Evolutionary conservation across 1,140 invertebrate genomes (phyloP), one percentile per base, ranked within the genome.

Genomic region (Dreissena polymorpha): DNA sequence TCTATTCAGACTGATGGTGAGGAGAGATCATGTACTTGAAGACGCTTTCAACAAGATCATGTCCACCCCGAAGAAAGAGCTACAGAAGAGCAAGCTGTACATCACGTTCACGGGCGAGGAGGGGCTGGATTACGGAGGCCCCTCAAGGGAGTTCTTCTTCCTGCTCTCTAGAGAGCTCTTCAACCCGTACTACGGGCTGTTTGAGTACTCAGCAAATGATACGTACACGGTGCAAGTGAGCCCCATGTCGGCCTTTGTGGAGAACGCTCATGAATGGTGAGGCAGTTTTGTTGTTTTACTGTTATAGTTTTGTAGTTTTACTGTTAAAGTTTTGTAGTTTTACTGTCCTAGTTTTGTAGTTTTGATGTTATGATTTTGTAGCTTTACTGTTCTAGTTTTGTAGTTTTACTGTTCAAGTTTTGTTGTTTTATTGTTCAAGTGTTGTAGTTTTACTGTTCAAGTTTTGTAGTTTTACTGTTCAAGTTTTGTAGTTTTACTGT

Each of bases 151-250:
- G 94, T 99, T 99, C 93, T 99, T 99, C 94, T 99, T 99, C 92
- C 95, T 99, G 27, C 93, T 99, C 12, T 99, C 98, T 0, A 94
- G 98, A 64, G 97, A 99, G 93, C 94, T 99, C 0, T 99, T 99
- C 93, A 99, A 99, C 94, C 98, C 98, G 0, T 99, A 99, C 92
- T 99, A 99, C 90, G 98, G 98, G 6, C 94, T 99, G 21, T 99
- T 99, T 93, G 98, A 99, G 94, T 99, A 99, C 93, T 98, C 98
- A 0, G 98, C 98, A 23, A 98, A 98, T 92, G 97, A 99, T 90
- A 98, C 97, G 21, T 99, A 99, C 92, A 99, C 98, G 0, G 98
- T 99, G 21, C 98, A 99, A 94, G 97, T 99, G 81, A 99, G 97
- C 57, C 97, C 98, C 0, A 97, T 99, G 96, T 99, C 98, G 14